Evolutionary conservation across 1,140 invertebrate species (phyloP).

Genomic region (Phocides pigmalion): DNA sequence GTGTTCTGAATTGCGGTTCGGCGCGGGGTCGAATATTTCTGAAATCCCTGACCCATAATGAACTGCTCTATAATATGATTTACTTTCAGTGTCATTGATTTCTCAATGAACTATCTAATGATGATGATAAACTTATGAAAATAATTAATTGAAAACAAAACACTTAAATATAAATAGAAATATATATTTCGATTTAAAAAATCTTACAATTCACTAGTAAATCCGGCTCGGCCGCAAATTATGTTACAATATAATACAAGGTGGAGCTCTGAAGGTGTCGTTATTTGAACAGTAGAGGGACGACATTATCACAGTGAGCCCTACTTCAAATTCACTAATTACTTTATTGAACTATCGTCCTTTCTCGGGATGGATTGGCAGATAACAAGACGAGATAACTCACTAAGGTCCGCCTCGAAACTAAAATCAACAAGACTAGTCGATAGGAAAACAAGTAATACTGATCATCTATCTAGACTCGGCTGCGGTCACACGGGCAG

Average conservation of each 20-base stretch:
- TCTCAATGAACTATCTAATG: too few species aligned
- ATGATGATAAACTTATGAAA: too few species aligned
- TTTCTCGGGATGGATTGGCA: not conserved
- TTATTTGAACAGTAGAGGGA: too few species aligned
- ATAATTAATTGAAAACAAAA: not conserved
- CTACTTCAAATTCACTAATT: not conserved
- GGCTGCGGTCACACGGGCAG: not conserved
- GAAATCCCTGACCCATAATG: too few species aligned
- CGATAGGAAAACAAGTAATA: not conserved
- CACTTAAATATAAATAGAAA: constrained; percentile 8
- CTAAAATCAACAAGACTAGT: not conserved
- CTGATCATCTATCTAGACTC: too few species aligned
- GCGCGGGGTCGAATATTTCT: too few species aligned
- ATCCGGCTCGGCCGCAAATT: constrained; percentile 19
- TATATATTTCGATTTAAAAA: constrained; percentile 22
- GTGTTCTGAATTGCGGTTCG: too few species aligned
- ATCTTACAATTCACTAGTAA: constrained; percentile 14
- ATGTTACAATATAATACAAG: constrained; percentile 10
- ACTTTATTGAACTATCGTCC: not conserved
- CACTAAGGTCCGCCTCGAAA: not conserved
- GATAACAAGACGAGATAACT: not conserved
- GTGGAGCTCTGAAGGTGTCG: not conserved
- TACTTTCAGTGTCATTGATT: too few species aligned
- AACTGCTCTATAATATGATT: not conserved
- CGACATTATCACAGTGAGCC: too few species aligned